These are phyloP conservation scores for Pollenia amentaria DNA, from an alignment of 2,888 invertebrate genomes.

Conservation along the genomic window DNA sequence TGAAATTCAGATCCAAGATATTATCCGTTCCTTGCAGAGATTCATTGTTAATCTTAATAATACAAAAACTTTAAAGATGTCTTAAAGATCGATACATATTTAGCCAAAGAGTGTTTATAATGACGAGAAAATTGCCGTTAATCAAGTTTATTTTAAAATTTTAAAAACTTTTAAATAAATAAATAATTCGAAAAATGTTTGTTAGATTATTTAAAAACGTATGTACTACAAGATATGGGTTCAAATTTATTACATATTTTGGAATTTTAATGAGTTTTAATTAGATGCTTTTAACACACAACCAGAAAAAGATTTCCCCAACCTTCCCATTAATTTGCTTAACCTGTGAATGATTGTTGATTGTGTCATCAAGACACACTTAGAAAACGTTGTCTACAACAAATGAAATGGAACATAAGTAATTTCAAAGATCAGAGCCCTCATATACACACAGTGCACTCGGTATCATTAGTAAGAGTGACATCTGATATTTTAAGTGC, in stretches of 20 bases:
- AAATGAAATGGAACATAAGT: constrained; percentile 15
- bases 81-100: no score
- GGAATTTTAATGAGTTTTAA: constrained; percentile 46
- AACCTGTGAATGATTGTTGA: not conserved
- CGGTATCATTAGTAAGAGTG: constrained; percentile 7
- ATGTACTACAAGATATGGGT: not conserved
- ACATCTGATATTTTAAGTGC: constrained; percentile 64
- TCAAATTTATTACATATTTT: not conserved
- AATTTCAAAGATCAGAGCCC: not conserved
- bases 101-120: no score
- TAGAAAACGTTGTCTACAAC: not conserved
- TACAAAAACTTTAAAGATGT: no score
- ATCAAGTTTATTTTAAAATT: no score
- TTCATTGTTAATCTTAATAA: no score
- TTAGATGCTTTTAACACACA: constrained; percentile 17
- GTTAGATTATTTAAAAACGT: not conserved
- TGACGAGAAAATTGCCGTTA: not conserved
- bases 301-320: not conserved
- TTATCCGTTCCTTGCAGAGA: no score
- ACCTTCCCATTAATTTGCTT: not conserved
- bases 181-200: no score
- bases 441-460: not conserved
- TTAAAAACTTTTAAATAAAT: no score
- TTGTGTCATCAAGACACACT: not conserved
- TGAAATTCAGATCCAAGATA: no score